Evolutionary conservation across 2,888 invertebrate genomes (phyloP).

Genomic region (Ornithoptera priamus): DNA sequence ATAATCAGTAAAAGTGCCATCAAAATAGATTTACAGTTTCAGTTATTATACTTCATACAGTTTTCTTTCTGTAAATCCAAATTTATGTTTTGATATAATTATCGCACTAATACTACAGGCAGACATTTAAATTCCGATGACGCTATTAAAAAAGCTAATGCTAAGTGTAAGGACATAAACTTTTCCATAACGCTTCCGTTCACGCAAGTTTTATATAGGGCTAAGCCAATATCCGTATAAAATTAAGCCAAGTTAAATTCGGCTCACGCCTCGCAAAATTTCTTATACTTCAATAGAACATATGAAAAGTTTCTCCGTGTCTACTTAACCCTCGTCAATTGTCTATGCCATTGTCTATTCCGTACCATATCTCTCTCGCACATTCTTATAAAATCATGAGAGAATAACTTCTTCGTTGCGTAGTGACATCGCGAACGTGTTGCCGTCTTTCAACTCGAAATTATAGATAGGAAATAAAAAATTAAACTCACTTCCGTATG

Average conservation of each 20-base stretch:
- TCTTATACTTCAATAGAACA: constrained; percentile 57
- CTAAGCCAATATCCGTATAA: constrained; percentile 44
- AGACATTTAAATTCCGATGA: neutral
- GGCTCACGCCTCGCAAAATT: constrained; percentile 56
- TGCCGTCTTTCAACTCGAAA: constrained; percentile 19
- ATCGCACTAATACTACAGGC: too few species aligned
- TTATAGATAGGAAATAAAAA: constrained; percentile 17
- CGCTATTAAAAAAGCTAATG: neutral
- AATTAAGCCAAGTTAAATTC: constrained; percentile 57
- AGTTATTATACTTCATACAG: too few species aligned
- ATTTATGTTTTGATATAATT: too few species aligned
- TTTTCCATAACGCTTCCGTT: neutral
- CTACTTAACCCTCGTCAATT: constrained; percentile 60
- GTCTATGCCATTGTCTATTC: constrained; percentile 49
- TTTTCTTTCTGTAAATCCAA: too few species aligned
- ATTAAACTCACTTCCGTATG: constrained; percentile 13
- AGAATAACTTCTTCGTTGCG: constrained; percentile 24
- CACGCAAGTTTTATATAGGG: constrained; percentile 27
- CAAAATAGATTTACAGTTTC: too few species aligned
- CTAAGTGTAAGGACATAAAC: neutral
- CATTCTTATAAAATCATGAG: constrained; percentile 42
- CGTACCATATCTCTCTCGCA: constrained; percentile 46
- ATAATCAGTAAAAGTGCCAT: neutral
- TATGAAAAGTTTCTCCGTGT: constrained; percentile 62
- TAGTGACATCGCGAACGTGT: constrained; percentile 24